These are phyloP conservation scores for Panurus biarmicus DNA, from an alignment of 2,113 vertebrate species.

Conservation along the genomic window DNA sequence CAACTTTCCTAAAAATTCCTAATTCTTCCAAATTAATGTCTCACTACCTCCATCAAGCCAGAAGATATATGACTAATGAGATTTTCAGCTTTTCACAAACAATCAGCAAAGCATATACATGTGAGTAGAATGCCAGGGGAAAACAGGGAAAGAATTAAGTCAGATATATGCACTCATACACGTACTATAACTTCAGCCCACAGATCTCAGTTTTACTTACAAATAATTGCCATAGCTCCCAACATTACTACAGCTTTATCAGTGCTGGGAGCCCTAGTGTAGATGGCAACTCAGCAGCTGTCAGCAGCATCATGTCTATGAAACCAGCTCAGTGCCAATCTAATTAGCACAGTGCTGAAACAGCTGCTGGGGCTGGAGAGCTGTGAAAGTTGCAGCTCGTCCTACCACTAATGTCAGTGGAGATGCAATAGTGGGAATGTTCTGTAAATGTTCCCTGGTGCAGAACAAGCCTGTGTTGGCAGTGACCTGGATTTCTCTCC, in stretches of 20 bases:
- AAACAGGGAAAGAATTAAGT: not conserved
- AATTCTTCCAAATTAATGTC: no score
- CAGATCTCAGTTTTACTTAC: not conserved
- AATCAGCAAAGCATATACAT: not conserved
- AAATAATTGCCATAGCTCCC: conserved; percentile 7
- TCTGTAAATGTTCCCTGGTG: conserved; percentile 1
- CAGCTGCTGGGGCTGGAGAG: conserved; percentile 42
- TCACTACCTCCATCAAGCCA: not conserved
- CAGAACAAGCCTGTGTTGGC: not conserved
- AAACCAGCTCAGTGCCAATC: conserved; percentile 48
- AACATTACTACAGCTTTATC: conserved; percentile 10
- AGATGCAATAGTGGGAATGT: conserved; percentile 11
- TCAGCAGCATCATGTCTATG: conserved; percentile 12
- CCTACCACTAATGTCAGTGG: not conserved
- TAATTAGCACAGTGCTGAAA: conserved; percentile 53
- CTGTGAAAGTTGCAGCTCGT: conserved; percentile 5
- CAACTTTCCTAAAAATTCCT: no score
- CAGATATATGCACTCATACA: not conserved
- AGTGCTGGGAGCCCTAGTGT: not conserved
- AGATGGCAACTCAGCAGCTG: conserved; percentile 21
- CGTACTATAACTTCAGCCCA: not conserved
- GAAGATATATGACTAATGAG: not conserved
- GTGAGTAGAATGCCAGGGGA: not conserved
- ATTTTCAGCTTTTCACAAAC: not conserved
- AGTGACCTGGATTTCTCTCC: not conserved